Percentiles rank a stretch among this genome's conserved stretches.
These are phyloP conservation scores for Pilophorus perplexus DNA, from an alignment of 2,888 invertebrate species.

Conservation along the genomic window DNA sequence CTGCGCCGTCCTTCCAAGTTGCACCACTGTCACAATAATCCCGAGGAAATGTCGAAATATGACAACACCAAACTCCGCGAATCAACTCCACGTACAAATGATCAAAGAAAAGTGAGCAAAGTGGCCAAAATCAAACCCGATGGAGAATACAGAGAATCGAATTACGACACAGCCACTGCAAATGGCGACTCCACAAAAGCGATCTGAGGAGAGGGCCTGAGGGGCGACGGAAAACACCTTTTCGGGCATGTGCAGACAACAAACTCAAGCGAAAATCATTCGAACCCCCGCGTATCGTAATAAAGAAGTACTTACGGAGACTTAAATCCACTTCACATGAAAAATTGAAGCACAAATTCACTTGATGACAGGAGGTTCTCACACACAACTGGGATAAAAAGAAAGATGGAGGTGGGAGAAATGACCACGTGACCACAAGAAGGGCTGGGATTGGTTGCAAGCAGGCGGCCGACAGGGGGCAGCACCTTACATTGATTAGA, in stretches of 20 bases:
- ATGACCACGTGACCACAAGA: conserved; percentile 44
- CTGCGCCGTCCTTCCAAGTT: too few relatives aligned
- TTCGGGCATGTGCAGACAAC: too few relatives aligned
- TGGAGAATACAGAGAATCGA: not conserved
- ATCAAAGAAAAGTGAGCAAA: not conserved
- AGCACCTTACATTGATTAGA: conserved; percentile 38
- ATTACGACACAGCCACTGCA: conserved; percentile 43
- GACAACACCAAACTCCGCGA: too few relatives aligned
- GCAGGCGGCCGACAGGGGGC: conserved; percentile 27
- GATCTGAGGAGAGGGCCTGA: not conserved
- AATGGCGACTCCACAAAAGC: conserved; percentile 44
- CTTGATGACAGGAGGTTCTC: conserved; percentile 49
- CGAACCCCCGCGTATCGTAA: not conserved
- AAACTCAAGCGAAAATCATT: not conserved
- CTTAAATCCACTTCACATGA: conserved; percentile 38
- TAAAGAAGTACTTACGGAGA: conserved; percentile 41
- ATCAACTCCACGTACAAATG: not conserved
- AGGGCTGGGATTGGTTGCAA: conserved; percentile 41
- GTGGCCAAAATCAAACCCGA: not conserved
- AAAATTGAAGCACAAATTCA: conserved; percentile 47
- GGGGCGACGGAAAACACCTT: too few relatives aligned
- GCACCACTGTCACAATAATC: too few relatives aligned
- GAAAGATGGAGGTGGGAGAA: conserved; percentile 37
- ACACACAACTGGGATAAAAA: conserved; percentile 45
- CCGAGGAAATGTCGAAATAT: too few relatives aligned